Evolutionary conservation across 1,140 invertebrate species (phyloP), one percentile per base, ranked within the genome.

Genomic region (Drosophila prosaltans): DNA sequence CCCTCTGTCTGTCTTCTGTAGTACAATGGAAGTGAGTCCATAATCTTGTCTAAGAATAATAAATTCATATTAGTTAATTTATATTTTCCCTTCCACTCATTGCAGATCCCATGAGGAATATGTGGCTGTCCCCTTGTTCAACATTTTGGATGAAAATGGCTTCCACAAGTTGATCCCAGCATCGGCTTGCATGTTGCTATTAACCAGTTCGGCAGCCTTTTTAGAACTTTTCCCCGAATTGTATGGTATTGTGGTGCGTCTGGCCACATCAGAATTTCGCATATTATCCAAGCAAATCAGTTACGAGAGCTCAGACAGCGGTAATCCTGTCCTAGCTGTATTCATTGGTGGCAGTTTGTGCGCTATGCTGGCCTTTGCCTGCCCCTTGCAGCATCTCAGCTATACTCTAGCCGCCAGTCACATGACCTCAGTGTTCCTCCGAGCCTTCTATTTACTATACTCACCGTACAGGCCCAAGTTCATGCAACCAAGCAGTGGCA

Each of bases 351-450:
- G 95, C 63, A 95, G 95, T 76, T 80, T 95, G 64, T 93, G 94
- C 59, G 94, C 94, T 41, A 95, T 95, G 76, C 80, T 95, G 65
- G 95, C 95, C 2, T 95, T 95, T 78, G 94, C 95, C 10, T 95
- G 95, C 83, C 95, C 95, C 0, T 72, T 95, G 70, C 88, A 92
- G 69, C 89, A 92, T 69, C 74, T 92, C 30, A 91, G 76, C 36
- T 83, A 92, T 28, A 92, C 86, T 0, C 48, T 92, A 59, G 92
- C 92, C 2, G 91, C 81, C 16, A 84, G 91, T 28, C 91, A 92
- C 66, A 77, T 92, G 32, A 71, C 59, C 6, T 76, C 76, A 0
- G 85, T 70, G 1, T 74, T 91, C 28, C 67, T 92, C 16, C 62
- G 88, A 24, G 90, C 90, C 28, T 90, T 92, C 36, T 92, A 91